phyloP scores from a whole-genome alignment of 1,140 invertebrate species.

The Popillia japonica region DNA sequence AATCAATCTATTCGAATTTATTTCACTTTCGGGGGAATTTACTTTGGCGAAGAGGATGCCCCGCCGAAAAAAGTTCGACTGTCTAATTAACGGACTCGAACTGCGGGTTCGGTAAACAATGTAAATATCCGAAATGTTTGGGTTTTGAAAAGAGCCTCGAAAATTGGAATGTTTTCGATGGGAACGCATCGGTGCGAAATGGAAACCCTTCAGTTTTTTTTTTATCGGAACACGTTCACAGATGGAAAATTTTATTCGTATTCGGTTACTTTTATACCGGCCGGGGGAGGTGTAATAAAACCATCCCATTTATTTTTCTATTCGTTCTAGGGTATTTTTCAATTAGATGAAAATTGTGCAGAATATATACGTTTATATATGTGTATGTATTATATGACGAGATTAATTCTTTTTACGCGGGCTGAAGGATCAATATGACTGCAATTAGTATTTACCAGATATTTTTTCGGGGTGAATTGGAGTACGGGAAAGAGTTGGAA shows the following conservation, averaged over 20 bases:
- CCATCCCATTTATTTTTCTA: conserved; percentile 30
- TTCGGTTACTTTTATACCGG: conserved; percentile 26
- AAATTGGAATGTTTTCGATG: conserved; percentile 19
- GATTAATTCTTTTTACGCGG: too few species aligned
- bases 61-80: background rate
- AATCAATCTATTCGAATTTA: background rate
- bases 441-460: too few species aligned
- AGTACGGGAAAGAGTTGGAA: too few species aligned
- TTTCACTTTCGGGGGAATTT: background rate
- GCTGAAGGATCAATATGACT: too few species aligned
- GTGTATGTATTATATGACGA: too few species aligned
- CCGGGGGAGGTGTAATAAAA: conserved; percentile 5
- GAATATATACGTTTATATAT: background rate
- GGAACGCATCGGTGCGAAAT: conserved; percentile 20
- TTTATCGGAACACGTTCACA: conserved; percentile 16
- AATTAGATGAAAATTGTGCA: conserved; percentile 28
- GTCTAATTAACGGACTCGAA: conserved; percentile 13
- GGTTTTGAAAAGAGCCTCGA: conserved; percentile 20
- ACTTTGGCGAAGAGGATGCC: background rate
- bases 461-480: too few species aligned
- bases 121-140: conserved; percentile 1
- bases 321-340: conserved; percentile 28
- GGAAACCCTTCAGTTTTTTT: background rate
- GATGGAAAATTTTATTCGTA: conserved; percentile 28
- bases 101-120: conserved; percentile 20